These are phyloP conservation scores for Lycorma delicatula DNA, from an alignment of 1,140 invertebrate genomes.

Conservation along the genomic window DNA sequence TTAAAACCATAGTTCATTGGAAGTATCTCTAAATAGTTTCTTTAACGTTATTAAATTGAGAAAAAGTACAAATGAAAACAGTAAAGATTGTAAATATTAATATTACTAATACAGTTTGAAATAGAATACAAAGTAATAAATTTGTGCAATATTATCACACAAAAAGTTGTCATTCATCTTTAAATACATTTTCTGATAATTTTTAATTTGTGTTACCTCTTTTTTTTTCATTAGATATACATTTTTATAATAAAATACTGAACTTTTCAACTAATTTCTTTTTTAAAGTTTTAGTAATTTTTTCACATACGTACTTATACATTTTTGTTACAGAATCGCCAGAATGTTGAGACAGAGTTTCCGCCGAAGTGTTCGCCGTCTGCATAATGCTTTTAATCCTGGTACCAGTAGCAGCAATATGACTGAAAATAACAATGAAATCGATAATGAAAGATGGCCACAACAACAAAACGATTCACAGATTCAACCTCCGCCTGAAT, in stretches of 20 bases:
- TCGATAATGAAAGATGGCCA: constrained; percentile 39
- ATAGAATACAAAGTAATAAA: not conserved
- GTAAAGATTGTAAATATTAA: too few species aligned
- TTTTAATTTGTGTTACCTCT: too few species aligned
- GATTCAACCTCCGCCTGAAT: constrained; percentile 53
- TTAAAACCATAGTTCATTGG: too few species aligned
- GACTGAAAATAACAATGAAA: too few species aligned
- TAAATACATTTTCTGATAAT: not conserved
- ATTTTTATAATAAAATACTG: too few species aligned
- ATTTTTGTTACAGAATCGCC: constrained; percentile 46
- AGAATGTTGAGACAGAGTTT: constrained; percentile 71
- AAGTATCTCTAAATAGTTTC: too few species aligned
- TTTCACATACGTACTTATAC: not conserved
- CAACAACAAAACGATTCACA: constrained; percentile 41
- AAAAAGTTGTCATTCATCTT: not conserved
- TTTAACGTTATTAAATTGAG: too few species aligned
- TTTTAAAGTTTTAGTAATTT: not conserved
- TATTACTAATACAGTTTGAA: too few species aligned
- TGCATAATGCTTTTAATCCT: constrained; percentile 45
- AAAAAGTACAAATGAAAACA: too few species aligned
- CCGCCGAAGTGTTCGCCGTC: constrained; percentile 64
- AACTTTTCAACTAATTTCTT: too few species aligned
- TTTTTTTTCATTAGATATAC: too few species aligned
- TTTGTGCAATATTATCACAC: not conserved
- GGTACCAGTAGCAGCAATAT: constrained; percentile 26